These are phyloP conservation scores for Ophion costatus DNA, from an alignment of 2,888 invertebrate genomes.

Conservation along the genomic window DNA sequence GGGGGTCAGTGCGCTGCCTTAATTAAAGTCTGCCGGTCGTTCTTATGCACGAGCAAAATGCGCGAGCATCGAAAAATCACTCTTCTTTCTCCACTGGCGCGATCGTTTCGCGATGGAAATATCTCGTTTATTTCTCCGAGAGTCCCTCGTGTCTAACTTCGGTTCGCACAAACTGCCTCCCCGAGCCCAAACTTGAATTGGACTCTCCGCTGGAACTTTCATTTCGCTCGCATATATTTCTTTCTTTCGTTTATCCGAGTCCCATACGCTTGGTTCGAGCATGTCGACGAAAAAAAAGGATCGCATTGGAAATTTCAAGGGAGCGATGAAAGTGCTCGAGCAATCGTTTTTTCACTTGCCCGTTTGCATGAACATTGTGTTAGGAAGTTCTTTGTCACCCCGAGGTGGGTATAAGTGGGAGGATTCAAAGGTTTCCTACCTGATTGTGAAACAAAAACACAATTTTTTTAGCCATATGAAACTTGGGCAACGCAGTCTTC, in stretches of 20 bases:
- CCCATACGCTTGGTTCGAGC: background rate
- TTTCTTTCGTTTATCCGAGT: background rate
- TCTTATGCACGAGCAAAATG: slow-evolving; percentile 28
- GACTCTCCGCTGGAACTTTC: background rate
- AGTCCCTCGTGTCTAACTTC: background rate
- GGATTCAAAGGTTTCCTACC: too few relatives aligned
- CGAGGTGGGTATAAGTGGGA: background rate
- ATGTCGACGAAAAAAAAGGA: background rate
- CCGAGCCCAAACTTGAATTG: background rate
- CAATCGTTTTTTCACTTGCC: background rate
- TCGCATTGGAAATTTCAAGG: background rate
- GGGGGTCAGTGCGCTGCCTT: slow-evolving; percentile 76
- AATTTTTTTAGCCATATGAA: too few relatives aligned
- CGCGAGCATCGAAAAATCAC: slow-evolving; percentile 20
- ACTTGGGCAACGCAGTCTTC: too few relatives aligned
- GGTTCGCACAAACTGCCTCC: background rate
- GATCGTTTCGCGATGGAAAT: slow-evolving; percentile 29
- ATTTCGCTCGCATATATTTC: slow-evolving; percentile 28
- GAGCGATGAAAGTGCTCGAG: background rate
- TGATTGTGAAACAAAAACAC: too few relatives aligned
- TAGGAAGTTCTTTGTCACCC: background rate
- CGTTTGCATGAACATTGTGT: background rate
- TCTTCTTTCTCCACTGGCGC: slow-evolving; percentile 15
- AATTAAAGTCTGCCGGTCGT: slow-evolving; percentile 75
- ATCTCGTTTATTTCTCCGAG: slow-evolving; percentile 28